Percentiles rank a stretch among this genome's conserved stretches.
These are phyloP conservation scores for Fabriciana adippe DNA, from an alignment of 2,888 invertebrate species.

Conservation along the genomic window DNA sequence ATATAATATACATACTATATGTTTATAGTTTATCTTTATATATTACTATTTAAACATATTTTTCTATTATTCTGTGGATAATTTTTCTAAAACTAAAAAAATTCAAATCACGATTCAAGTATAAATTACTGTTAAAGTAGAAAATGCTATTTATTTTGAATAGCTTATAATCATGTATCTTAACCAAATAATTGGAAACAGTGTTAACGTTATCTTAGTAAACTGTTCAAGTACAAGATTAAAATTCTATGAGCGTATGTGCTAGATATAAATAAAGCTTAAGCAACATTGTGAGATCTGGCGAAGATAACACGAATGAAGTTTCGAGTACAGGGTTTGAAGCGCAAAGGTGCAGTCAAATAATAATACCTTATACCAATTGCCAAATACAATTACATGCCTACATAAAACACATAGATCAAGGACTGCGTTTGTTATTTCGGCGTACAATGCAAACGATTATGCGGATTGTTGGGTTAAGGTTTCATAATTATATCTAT, in stretches of 20 bases:
- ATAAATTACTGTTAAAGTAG: no score
- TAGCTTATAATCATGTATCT: no score
- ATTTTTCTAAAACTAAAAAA: no score
- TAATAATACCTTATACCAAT: constrained; percentile 54
- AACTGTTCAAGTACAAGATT: no score
- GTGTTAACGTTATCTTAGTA: no score
- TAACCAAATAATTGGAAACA: no score
- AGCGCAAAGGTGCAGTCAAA: constrained; percentile 57
- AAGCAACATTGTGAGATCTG: constrained; percentile 15
- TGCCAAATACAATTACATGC: constrained; percentile 57
- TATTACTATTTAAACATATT: no score
- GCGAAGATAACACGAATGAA: constrained; percentile 17
- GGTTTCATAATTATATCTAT: constrained; percentile 20
- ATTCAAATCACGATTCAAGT: no score
- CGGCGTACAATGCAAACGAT: constrained; percentile 63
- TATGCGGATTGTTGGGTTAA: constrained; percentile 48
- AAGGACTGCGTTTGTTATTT: constrained; percentile 65
- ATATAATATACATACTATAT: no score
- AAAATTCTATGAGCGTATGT: not conserved
- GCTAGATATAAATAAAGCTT: not conserved
- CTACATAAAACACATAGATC: constrained; percentile 64
- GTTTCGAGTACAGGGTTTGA: constrained; percentile 45
- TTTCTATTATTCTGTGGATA: no score
- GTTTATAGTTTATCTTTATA: no score
- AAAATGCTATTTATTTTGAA: no score